Evolutionary conservation across 2,797 vertebrate species (phyloP).

Genomic region (Orestias chungarensis): DNA sequence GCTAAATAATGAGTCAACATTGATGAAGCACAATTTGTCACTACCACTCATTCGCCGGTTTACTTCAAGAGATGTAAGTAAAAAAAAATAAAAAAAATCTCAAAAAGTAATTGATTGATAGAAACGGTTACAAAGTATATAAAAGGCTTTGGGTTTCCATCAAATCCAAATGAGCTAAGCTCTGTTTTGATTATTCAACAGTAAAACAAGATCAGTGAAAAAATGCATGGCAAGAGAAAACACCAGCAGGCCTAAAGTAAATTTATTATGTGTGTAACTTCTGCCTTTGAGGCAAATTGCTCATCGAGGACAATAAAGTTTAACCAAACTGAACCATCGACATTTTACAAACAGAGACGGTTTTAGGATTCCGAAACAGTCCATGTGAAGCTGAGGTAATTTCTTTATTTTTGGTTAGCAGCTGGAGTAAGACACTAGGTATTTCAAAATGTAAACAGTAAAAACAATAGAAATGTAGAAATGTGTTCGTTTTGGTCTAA

Average conservation of each 20-base stretch:
- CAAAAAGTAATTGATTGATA: not conserved
- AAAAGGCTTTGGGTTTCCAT: too few species aligned
- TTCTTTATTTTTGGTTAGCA: not conserved
- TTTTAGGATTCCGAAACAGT: not conserved
- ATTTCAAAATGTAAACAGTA: not conserved
- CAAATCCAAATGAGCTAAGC: too few species aligned
- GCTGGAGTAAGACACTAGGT: not conserved
- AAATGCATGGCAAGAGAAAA: too few species aligned
- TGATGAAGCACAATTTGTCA: not conserved
- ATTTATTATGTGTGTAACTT: not conserved
- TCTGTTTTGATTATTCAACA: too few species aligned
- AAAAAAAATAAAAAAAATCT: not conserved
- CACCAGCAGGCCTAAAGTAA: too few species aligned
- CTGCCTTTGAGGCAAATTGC: not conserved
- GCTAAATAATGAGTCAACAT: not conserved
- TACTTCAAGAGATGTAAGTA: too few species aligned
- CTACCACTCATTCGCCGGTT: not conserved
- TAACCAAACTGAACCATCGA: not conserved
- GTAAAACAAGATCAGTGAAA: too few species aligned
- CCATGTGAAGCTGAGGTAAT: not conserved
- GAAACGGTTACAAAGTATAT: too few species aligned
- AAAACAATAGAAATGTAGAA: too few species aligned
- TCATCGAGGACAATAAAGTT: not conserved
- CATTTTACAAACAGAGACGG: not conserved
- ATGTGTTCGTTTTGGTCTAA: not conserved